phyloP scores from a whole-genome alignment of 2,888 invertebrate genomes.

The Marasmarcha lunaedactyla region DNA sequence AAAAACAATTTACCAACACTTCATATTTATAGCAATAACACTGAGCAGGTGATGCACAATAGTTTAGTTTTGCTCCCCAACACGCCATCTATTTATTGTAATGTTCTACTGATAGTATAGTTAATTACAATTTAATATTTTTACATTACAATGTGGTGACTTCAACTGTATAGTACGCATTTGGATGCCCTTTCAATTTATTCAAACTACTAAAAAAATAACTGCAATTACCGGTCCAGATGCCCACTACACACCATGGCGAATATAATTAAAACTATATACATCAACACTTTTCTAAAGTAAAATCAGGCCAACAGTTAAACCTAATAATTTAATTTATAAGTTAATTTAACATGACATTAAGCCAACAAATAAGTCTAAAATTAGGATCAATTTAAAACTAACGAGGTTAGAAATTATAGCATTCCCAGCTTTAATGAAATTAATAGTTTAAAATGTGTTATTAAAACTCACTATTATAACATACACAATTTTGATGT shows the following conservation, averaged over 20 bases:
- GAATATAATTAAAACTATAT: conserved; percentile 19
- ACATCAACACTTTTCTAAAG: conserved; percentile 21
- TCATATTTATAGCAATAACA: conserved; percentile 25
- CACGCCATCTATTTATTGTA: conserved; percentile 34
- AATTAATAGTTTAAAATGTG: too few species aligned
- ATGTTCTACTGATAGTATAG: conserved; percentile 30
- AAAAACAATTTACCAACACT: conserved; percentile 29
- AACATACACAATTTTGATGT: too few species aligned
- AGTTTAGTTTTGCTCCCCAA: conserved; percentile 59
- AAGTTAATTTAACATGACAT: neutral
- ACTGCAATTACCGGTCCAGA: conserved; percentile 24
- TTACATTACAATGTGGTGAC: conserved; percentile 31
- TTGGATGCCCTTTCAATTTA: conserved; percentile 22
- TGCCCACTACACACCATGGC: conserved; percentile 24
- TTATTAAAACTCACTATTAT: too few species aligned
- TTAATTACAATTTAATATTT: conserved; percentile 31
- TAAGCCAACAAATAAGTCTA: too few species aligned
- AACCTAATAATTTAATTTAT: neutral
- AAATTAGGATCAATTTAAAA: too few species aligned
- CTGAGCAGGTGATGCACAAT: conserved; percentile 19
- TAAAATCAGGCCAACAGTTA: neutral
- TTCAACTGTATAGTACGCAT: conserved; percentile 28
- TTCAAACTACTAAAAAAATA: conserved; percentile 22
- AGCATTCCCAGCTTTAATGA: too few species aligned
- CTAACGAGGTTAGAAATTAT: too few species aligned